Base-by-base conservation (phyloP, 2,113 vertebrate species). In the Misgurnus anguillicaudatus region DNA sequence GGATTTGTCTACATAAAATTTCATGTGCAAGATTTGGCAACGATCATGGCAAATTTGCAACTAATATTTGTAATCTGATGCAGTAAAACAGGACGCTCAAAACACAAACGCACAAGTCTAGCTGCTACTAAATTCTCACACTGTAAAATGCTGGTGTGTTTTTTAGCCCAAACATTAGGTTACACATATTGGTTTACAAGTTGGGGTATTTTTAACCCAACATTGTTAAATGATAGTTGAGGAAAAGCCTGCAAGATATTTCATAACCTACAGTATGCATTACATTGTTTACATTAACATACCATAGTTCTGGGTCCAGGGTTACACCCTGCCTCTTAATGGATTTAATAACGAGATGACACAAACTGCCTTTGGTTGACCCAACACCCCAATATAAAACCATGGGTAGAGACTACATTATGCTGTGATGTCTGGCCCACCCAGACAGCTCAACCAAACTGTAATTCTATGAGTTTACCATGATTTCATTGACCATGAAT, bases 201-300 rank as follows among this genome's bases (percentile, higher is more conserved):
- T 31, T 31, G 24, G 24, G 24, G 3, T 31, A 31, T 31, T 31
- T 31, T 31, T 31, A 31, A 31, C 24, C 6, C 51, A 55, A 13
- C 51, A 55, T 17, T 55, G 16, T 16, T 55, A 69, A 31, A 31
- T 19, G 24, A 8, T 24, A 53, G 3, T 13, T 51, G 57, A 73
- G 47, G 53, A 51, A 10, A 41, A 58, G 41, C 41, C 16, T 21
- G 13, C 10, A 42, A 39, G 60, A 60, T 16, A 68, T 75, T 75
- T 80, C 79, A 75, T 64, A 9, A 11, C 21, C 53, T 47, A 24
- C 24, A 31, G 24, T 31, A 41, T 65, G n/a, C 51, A 57, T 66
- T 45, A 74, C 41, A 62, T 39, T 9, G 60, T 53, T 39, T 36
- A 45, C 66, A 53, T 21, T 16, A 21, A 57, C 42, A 66, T 42